Base-by-base conservation (phyloP, 2,113 vertebrate genomes). In the Tor tambroides region DNA sequence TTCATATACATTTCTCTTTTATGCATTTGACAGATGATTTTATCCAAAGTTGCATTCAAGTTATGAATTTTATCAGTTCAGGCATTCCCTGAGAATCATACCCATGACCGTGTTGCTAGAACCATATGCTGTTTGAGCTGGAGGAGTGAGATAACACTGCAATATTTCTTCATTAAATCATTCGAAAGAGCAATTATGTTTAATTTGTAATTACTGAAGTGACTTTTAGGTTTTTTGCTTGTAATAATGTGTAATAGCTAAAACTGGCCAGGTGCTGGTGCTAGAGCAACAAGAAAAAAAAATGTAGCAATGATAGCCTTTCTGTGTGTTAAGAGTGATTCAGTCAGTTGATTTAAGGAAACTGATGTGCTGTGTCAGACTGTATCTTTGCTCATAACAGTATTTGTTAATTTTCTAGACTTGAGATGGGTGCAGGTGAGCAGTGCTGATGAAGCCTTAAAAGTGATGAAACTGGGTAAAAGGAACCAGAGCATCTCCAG, bases 381-480 rank as follows among this genome's bases (percentile, higher is more conserved):
- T 84, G 8, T 63, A 15, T 46, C 41, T 41, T 41, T 41, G 41
- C 41, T 41, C 43, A 46, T 46, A 46, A 85, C 3, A 35, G 28
- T 87, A 10, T 1, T 46, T 91, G 43, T 85, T 41, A 41, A 43
- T 43, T 23, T 49, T 89, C 15, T 21, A 99, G 98, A 96, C 93
- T 93, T 99, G n/a, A 97, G 95, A 0, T 99, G 98, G 98, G 86
- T 99, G 91, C 97, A 98, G 92, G 95, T 98, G 14, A 96, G 91
- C 89, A 94, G 95, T 86, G 95, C 96, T 6, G 96, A 97, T 61
- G 98, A 99, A 93, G 98, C 97, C 0, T 96, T 94, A 84, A 95
- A 82, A 91, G 96, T 99, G 89, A 92, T 99, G 89, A 97, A 96
- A 90, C 83, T 98, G 56, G 98, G 98, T 0, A 95, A 96, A 92